phyloP scores from a whole-genome alignment of 1,140 invertebrate species.

The Nautilus pompilius region DNA sequence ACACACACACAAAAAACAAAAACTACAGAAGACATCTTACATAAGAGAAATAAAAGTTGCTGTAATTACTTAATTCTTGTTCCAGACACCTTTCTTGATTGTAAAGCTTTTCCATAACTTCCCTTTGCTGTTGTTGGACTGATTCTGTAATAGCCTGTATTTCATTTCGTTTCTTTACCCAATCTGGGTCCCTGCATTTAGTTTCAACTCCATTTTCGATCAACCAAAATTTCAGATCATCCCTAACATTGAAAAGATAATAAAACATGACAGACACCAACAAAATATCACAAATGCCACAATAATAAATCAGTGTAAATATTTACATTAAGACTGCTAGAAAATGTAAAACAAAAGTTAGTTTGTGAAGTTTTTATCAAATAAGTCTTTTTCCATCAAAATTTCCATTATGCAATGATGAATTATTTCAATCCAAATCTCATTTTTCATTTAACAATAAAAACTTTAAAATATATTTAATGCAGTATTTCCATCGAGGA shows the following conservation, averaged over 20 bases:
- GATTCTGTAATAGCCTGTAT: slow-evolving; percentile 28
- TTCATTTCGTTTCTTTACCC: slow-evolving; percentile 33
- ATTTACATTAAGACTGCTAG: too few species aligned
- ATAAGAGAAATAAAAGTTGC: too few species aligned
- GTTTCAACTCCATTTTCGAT: slow-evolving; percentile 38
- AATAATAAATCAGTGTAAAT: not conserved
- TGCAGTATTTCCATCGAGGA: slow-evolving; percentile 24
- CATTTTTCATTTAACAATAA: slow-evolving; percentile 47
- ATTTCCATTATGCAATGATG: not conserved
- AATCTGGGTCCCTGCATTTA: slow-evolving; percentile 28
- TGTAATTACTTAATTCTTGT: slow-evolving; percentile 33
- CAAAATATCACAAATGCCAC: not conserved
- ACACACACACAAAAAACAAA: not conserved
- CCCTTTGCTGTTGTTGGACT: slow-evolving; percentile 39
- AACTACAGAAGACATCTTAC: slow-evolving; percentile 15
- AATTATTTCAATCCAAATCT: not conserved
- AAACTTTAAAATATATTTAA: slow-evolving; percentile 38
- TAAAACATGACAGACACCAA: not conserved
- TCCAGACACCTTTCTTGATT: slow-evolving; percentile 41
- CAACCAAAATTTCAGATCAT: slow-evolving; percentile 48
- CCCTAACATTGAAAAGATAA: slow-evolving; percentile 22
- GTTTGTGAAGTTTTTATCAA: not conserved
- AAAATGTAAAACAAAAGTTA: not conserved
- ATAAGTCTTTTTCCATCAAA: too few species aligned
- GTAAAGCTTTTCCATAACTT: slow-evolving; percentile 34